Evolutionary conservation across 2,888 invertebrate species (phyloP).

Genomic region (Drosophila vallismaia): DNA sequence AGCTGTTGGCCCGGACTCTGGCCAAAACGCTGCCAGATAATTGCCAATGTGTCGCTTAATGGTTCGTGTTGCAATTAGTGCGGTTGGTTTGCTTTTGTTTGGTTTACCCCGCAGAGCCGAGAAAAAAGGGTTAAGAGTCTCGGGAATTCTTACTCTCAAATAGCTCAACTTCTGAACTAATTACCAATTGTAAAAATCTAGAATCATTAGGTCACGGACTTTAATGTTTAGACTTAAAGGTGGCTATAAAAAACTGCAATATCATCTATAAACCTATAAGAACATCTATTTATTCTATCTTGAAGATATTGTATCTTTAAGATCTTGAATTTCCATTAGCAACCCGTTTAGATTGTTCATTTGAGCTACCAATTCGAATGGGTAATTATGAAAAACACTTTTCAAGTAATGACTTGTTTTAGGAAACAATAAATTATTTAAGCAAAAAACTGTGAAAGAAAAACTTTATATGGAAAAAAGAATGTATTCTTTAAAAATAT

Average conservation of each 20-base stretch:
- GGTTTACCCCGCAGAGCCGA: background rate
- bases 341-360: background rate
- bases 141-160: conserved; percentile 32
- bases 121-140: conserved; percentile 20
- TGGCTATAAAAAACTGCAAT: background rate
- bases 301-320: background rate
- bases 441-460: too few relatives aligned
- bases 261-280: background rate
- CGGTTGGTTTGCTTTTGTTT: conserved; percentile 46
- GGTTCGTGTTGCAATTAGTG: conserved; percentile 73
- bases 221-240: background rate
- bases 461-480: too few relatives aligned
- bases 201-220: conserved; percentile 24
- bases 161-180: conserved; percentile 14
- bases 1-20: conserved; percentile 45
- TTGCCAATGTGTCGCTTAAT: conserved; percentile 71
- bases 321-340: background rate
- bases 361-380: background rate
- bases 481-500: too few relatives aligned
- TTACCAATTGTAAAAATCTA: background rate
- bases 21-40: conserved; percentile 59
- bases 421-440: too few relatives aligned
- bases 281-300: background rate
- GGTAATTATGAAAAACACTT: background rate
- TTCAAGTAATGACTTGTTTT: too few relatives aligned